phyloP scores from a whole-genome alignment of 2,888 invertebrate species.

The Celastrina argiolus region DNA sequence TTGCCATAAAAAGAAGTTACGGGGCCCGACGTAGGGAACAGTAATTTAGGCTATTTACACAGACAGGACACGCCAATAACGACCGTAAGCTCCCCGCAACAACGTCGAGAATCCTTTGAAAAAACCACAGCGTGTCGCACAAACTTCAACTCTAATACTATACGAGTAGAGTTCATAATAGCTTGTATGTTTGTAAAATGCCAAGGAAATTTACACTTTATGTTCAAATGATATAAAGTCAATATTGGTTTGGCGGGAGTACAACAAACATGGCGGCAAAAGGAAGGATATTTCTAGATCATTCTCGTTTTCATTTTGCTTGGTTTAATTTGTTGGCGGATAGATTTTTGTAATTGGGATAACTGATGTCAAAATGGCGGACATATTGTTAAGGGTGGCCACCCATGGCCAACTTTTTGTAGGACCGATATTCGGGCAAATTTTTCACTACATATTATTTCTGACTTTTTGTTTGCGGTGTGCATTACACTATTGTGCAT shows the following conservation, averaged over 20 bases:
- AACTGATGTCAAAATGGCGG: slow-evolving; percentile 1
- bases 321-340: not conserved
- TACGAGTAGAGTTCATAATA: not conserved
- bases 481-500: too few species aligned
- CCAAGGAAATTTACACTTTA: not conserved
- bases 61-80: not conserved
- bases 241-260: not conserved
- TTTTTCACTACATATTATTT: too few species aligned
- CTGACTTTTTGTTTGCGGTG: too few species aligned
- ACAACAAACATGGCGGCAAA: not conserved
- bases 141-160: not conserved
- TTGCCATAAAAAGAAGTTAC: slow-evolving; percentile 64
- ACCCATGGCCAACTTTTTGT: too few species aligned
- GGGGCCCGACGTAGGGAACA: slow-evolving; percentile 39
- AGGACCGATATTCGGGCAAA: too few species aligned
- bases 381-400: not conserved
- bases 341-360: not conserved
- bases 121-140: not conserved
- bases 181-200: not conserved
- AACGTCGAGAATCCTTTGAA: not conserved
- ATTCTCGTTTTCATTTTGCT: slow-evolving; percentile 3
- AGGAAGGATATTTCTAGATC: not conserved
- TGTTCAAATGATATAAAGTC: not conserved
- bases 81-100: not conserved
- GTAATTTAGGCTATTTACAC: not conserved